phyloP scores from a whole-genome alignment of 2,113 vertebrate genomes.

The Mobula birostris region DNA sequence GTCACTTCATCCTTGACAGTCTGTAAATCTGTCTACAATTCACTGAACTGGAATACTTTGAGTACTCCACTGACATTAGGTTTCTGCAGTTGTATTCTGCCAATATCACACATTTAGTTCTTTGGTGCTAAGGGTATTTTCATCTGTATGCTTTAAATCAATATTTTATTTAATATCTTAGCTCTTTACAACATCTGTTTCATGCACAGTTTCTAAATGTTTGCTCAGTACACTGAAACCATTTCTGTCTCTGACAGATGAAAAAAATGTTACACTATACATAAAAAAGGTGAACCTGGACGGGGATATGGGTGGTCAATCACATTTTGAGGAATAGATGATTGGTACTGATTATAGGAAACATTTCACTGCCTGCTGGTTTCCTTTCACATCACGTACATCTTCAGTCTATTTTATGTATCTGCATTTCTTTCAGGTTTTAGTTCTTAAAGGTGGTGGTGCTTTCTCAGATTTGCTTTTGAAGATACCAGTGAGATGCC shows the following conservation, averaged over 20 bases:
- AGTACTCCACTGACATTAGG: background rate
- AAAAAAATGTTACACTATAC: background rate
- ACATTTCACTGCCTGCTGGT: background rate
- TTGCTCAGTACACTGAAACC: background rate
- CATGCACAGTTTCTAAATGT: background rate
- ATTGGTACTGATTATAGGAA: background rate
- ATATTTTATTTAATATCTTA: background rate
- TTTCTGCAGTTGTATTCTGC: background rate
- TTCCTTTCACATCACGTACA: background rate
- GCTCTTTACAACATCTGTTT: background rate
- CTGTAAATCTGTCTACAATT: slow-evolving; percentile 26
- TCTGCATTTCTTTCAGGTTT: background rate
- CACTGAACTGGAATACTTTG: background rate
- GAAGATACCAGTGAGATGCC: too few species aligned
- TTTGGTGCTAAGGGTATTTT: background rate
- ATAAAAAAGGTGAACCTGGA: background rate
- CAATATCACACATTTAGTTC: background rate
- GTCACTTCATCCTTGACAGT: background rate
- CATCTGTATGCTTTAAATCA: background rate
- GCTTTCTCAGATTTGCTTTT: background rate
- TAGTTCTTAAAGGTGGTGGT: slow-evolving; percentile 63
- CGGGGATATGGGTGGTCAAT: background rate
- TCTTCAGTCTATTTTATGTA: background rate
- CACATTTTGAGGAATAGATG: background rate
- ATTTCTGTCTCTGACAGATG: background rate